A percentile compares a stretch with the other conserved stretches of the same genome.
Conservation (phyloP, 1,140 invertebrate species). For the Manduca sexta region DNA sequence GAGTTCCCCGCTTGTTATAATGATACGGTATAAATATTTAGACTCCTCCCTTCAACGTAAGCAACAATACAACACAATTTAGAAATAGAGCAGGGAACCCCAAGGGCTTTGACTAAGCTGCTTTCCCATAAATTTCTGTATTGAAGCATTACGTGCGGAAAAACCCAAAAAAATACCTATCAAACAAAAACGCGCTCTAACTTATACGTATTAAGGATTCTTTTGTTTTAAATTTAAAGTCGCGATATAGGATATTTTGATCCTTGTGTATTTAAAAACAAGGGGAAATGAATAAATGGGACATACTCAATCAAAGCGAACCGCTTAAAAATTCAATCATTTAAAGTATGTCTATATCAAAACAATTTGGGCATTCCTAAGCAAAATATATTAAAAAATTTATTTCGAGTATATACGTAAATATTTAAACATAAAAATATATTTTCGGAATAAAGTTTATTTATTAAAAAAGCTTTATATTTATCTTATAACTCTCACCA, state of each 20-base stretch:
- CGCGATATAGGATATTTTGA: not conserved
- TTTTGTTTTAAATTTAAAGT: constrained; percentile 10
- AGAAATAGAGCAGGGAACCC: constrained; percentile 38
- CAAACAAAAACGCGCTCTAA: constrained; percentile 10
- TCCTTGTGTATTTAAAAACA: constrained; percentile 18
- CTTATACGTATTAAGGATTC: constrained; percentile 7
- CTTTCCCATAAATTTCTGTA: constrained; percentile 41
- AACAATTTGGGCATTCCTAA: too few species aligned
- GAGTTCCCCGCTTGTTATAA: too few species aligned
- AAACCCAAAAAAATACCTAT: constrained; percentile 20
- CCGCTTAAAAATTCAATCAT: constrained; percentile 9
- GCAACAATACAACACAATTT: constrained; percentile 37
- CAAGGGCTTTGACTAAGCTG: constrained; percentile 32
- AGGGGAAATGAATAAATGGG: constrained; percentile 29
- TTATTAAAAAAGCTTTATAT: too few species aligned
- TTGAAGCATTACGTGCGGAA: constrained; percentile 36
- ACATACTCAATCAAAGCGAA: constrained; percentile 31
- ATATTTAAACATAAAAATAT: too few species aligned
- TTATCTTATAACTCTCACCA: too few species aligned
- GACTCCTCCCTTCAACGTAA: constrained; percentile 20
- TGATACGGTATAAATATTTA: constrained; percentile 3
- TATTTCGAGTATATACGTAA: too few species aligned
- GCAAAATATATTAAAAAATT: too few species aligned
- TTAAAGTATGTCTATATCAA: too few species aligned
- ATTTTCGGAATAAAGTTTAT: too few species aligned